Evolutionary conservation across 2,113 vertebrate genomes (phyloP).

Genomic region (Ranitomeya variabilis): DNA sequence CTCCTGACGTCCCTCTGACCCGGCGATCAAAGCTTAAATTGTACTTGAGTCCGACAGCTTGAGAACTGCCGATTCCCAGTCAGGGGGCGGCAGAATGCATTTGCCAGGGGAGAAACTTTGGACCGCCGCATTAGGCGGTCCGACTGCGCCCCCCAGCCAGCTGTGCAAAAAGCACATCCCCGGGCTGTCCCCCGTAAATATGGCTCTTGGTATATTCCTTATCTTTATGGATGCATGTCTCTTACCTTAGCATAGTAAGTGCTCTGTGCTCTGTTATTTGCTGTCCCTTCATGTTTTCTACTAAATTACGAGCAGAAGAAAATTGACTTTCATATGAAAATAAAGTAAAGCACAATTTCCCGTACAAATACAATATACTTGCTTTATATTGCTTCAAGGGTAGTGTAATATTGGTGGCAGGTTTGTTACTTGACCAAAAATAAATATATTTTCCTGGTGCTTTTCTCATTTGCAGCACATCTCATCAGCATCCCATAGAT

Average conservation of each 20-base stretch:
- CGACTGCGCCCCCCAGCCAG: too few species aligned
- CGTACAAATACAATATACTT: neutral
- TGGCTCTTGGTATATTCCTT: neutral
- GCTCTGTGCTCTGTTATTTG: neutral
- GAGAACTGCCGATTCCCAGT: too few species aligned
- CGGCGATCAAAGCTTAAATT: too few species aligned
- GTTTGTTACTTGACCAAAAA: slow-evolving; percentile 14
- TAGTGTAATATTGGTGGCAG: neutral
- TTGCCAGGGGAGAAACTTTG: too few species aligned
- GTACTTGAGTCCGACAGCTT: too few species aligned
- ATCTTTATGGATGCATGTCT: neutral
- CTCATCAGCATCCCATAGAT: neutral
- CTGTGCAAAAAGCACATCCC: too few species aligned
- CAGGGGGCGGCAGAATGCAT: too few species aligned
- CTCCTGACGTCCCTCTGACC: too few species aligned
- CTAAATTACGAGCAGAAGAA: neutral
- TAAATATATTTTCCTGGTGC: slow-evolving; percentile 29
- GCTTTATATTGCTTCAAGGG: slow-evolving; percentile 3
- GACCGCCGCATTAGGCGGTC: too few species aligned
- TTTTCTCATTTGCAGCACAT: slow-evolving; percentile 1
- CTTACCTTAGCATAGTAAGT: neutral
- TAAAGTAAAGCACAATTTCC: neutral
- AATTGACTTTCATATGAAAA: neutral
- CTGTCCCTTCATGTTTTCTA: neutral
- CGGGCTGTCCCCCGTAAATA: too few species aligned